Conservation (phyloP, 2,888 invertebrate genomes). For the Protonemura montana region DNA sequence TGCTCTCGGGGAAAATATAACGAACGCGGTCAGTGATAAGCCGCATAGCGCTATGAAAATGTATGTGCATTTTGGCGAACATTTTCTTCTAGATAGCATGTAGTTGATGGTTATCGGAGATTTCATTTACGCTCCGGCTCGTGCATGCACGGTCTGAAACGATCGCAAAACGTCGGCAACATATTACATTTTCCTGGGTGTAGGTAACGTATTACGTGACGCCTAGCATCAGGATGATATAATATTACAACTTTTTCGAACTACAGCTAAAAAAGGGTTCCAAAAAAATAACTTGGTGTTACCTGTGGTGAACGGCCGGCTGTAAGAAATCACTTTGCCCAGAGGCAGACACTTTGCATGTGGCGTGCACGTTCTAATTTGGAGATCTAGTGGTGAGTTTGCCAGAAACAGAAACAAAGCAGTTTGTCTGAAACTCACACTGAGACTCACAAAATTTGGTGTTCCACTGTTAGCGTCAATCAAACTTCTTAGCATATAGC, state of each 20-base stretch:
- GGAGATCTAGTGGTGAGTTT: no score
- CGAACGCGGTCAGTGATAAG: neutral
- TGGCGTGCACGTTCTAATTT: no score
- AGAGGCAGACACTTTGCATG: no score
- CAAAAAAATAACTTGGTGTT: no score
- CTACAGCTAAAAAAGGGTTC: neutral
- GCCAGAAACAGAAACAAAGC: no score
- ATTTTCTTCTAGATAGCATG: neutral
- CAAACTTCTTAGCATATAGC: no score
- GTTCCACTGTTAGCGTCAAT: no score
- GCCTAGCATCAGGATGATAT: neutral
- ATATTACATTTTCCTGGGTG: neutral
- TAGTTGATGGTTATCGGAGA: neutral
- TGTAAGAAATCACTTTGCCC: no score
- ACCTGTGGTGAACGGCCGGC: no score
- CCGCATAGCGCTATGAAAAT: neutral
- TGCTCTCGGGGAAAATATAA: neutral
- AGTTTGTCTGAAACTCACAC: no score
- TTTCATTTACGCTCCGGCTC: neutral
- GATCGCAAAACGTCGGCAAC: neutral
- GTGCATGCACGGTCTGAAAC: neutral
- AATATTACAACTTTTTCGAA: neutral
- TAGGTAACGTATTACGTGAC: neutral
- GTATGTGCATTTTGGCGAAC: neutral
- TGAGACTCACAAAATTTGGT: no score